Evolutionary conservation across 53 echinoderm and acorn worm genomes (phyloP).

Genomic region (Holothuria leucospilota): DNA sequence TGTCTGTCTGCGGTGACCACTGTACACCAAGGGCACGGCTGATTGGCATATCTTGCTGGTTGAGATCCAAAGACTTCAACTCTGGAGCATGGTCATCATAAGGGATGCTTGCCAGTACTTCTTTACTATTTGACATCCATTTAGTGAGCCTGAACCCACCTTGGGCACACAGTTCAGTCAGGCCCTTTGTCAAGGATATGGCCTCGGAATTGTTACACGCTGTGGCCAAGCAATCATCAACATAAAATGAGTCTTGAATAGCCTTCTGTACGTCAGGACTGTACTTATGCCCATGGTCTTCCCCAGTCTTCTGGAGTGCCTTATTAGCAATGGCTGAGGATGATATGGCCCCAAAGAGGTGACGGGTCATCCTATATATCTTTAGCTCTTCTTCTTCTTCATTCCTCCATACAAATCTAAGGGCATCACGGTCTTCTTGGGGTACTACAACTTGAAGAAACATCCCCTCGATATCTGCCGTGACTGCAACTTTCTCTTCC

Average conservation of each 20-base stretch:
- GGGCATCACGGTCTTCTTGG: slow-evolving; percentile 49
- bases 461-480: slow-evolving; percentile 63
- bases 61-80: slow-evolving; percentile 23
- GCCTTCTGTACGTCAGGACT: background rate
- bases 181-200: background rate
- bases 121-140: slow-evolving; percentile 46
- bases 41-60: slow-evolving; percentile 15
- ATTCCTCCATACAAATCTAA: slow-evolving; percentile 61
- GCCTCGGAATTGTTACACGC: slow-evolving; percentile 14
- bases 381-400: slow-evolving; percentile 26
- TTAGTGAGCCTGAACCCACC: slow-evolving; percentile 49
- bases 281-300: background rate
- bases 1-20: slow-evolving; percentile 47
- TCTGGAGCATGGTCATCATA: slow-evolving; percentile 22
- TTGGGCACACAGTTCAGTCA: slow-evolving; percentile 7
- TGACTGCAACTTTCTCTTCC: slow-evolving; percentile 40
- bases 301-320: background rate
- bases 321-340: slow-evolving; percentile 29
- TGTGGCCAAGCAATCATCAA: slow-evolving; percentile 8
- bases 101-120: slow-evolving; percentile 25
- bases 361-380: slow-evolving; percentile 31
- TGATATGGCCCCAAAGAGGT: slow-evolving; percentile 20
- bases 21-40: slow-evolving; percentile 37
- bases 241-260: too few relatives aligned
- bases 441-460: slow-evolving; percentile 72